A percentile compares a stretch with the other conserved stretches of the same genome.
These are phyloP conservation scores for Epizoanthus illoricatus DNA, from an alignment of 92 coral and sea anemone species.

Conservation along the genomic window DNA sequence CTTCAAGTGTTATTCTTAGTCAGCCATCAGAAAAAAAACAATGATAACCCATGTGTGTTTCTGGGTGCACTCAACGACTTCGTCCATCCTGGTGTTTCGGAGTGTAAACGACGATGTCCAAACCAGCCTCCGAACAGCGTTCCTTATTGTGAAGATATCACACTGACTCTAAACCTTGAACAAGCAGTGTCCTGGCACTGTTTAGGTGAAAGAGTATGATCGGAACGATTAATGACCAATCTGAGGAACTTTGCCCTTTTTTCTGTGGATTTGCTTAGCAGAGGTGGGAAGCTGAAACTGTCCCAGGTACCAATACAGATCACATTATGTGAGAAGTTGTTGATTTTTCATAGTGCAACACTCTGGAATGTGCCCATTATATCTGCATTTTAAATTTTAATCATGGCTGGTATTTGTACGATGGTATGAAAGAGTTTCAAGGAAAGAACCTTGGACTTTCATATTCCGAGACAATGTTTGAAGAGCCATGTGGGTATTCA, in stretches of 20 bases:
- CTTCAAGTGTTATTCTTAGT: conserved; percentile 17
- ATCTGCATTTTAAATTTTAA: conserved; percentile 34
- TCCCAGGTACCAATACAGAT: conserved; percentile 25
- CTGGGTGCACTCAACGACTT: conserved; percentile 42
- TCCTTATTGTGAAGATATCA: conserved; percentile 31
- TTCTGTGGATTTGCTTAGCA: conserved; percentile 48
- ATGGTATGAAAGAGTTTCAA: conserved; percentile 46
- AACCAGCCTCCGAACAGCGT: conserved; percentile 2
- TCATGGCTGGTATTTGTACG: conserved; percentile 43
- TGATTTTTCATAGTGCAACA: conserved; percentile 36
- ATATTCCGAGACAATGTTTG: conserved; percentile 16
- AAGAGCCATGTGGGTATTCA: conserved; percentile 41
- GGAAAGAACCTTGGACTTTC: conserved; percentile 39
- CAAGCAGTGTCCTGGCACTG: conserved; percentile 44
- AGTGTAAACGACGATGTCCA: conserved; percentile 23
- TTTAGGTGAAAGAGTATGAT: conserved; percentile 32
- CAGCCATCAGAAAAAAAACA: conserved; percentile 19
- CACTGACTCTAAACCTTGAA: conserved; percentile 13
- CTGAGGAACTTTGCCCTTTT: conserved; percentile 34
- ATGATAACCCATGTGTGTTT: conserved; percentile 24
- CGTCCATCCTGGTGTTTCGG: conserved; percentile 34
- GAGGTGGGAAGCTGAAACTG: conserved; percentile 41
- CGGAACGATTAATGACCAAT: conserved; percentile 19
- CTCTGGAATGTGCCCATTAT: conserved; percentile 55
- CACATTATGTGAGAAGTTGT: conserved; percentile 12